Conservation (phyloP, 2,797 vertebrate genomes). For the Epinephelus coioides region DNA sequence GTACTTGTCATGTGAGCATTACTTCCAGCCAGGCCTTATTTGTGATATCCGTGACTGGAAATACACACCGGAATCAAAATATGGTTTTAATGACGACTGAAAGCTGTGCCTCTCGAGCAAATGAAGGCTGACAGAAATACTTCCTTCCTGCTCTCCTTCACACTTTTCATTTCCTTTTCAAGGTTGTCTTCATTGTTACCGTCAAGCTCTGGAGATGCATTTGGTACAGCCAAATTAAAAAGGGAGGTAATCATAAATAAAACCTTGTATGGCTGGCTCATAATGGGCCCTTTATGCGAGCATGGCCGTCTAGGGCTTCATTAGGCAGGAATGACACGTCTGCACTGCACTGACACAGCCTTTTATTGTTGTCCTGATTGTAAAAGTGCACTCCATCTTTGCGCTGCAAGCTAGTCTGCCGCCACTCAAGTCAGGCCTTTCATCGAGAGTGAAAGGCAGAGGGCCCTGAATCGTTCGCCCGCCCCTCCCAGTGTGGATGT, state of each 20-base stretch:
- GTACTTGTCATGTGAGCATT: conserved; percentile 24
- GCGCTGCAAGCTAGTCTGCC: conserved; percentile 65
- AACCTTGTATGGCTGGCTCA: conserved; percentile 55
- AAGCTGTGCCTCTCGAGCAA: conserved; percentile 43
- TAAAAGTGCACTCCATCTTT: conserved; percentile 79
- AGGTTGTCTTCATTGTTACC: conserved; percentile 62
- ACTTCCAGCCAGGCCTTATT: conserved; percentile 12
- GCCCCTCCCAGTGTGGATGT: conserved; percentile 29
- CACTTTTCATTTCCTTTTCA: conserved; percentile 65
- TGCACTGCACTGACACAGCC: conserved; percentile 45
- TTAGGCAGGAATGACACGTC: conserved; percentile 77
- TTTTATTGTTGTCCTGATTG: conserved; percentile 72
- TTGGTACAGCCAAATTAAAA: conserved; percentile 52
- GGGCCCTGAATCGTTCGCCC: conserved; percentile 50
- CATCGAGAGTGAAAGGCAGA: conserved; percentile 70
- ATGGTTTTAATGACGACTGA: conserved; percentile 50
- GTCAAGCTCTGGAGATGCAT: conserved; percentile 55
- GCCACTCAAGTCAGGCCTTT: conserved; percentile 76
- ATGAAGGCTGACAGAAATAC: conserved; percentile 43
- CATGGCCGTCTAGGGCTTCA: conserved; percentile 69
- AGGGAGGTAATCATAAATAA: conserved; percentile 68
- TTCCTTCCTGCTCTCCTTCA: conserved; percentile 41
- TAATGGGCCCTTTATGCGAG: conserved; percentile 75
- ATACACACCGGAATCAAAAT: conserved; percentile 47
- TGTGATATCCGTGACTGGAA: conserved; percentile 22